Evolutionary conservation across 2,797 vertebrate species (phyloP).

Genomic region (Acanthiza pusilla): DNA sequence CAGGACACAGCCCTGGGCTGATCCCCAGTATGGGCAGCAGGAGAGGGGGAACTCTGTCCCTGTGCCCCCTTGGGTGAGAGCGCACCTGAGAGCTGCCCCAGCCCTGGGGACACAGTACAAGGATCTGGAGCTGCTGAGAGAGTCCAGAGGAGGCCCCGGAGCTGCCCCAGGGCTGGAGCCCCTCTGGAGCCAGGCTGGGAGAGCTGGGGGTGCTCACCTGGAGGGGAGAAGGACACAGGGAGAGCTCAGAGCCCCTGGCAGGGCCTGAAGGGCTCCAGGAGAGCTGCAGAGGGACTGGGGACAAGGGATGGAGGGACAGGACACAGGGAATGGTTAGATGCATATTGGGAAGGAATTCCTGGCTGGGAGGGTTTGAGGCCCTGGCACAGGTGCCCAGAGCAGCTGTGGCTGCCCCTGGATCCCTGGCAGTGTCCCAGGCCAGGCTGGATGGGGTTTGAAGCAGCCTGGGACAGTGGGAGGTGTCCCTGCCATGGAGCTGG

Average conservation of each 20-base stretch:
- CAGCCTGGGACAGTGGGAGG: accelerated
- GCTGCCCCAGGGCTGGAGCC: neutral
- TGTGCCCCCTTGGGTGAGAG: neutral
- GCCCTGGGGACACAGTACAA: accelerated
- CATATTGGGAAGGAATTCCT: neutral
- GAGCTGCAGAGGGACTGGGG: neutral
- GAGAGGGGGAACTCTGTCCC: neutral
- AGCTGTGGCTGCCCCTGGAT: neutral
- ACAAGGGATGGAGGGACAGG: neutral
- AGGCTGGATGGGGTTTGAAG: neutral
- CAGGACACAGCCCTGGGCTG: neutral
- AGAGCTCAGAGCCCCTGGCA: neutral
- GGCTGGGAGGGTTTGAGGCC: too few relatives aligned
- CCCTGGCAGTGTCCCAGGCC: neutral
- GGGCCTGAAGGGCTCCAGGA: neutral
- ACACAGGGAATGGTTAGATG: neutral
- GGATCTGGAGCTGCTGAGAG: accelerated
- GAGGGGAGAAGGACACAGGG: neutral
- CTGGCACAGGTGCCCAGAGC: neutral
- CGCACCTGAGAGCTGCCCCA: neutral
- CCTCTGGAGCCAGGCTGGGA: neutral
- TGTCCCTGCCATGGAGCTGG: neutral
- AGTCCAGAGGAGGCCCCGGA: accelerated
- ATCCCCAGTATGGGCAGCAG: neutral
- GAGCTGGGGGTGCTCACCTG: neutral